These are phyloP conservation scores for Microcebus jonahi DNA, from an alignment of 2,113 vertebrate genomes.

Conservation along the genomic window DNA sequence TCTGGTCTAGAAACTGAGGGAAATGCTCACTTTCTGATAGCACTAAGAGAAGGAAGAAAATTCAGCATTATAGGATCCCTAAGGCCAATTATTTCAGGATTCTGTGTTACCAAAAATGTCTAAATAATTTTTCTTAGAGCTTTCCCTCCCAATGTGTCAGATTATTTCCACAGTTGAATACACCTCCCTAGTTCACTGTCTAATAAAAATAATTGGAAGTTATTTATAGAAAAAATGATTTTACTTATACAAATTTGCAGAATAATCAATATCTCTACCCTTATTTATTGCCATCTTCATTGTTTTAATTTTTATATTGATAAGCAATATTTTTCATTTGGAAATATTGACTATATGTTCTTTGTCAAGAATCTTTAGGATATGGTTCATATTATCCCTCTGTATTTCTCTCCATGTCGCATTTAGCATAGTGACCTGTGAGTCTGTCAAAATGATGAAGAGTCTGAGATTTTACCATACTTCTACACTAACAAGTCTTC, in stretches of 20 bases:
- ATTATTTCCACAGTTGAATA: background rate
- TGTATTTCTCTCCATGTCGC: background rate
- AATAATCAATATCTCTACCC: background rate
- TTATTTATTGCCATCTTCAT: background rate
- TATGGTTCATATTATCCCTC: background rate
- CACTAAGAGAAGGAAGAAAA: accelerated
- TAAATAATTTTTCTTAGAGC: background rate
- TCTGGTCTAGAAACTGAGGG: background rate
- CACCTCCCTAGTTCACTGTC: background rate
- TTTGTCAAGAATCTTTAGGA: background rate
- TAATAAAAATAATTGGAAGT: background rate
- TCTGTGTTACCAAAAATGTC: background rate
- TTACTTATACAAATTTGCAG: background rate
- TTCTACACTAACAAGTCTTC: background rate
- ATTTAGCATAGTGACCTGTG: background rate
- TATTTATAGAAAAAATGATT: background rate
- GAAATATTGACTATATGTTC: background rate
- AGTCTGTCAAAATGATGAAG: background rate
- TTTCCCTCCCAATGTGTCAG: background rate
- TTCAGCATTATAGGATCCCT: background rate
- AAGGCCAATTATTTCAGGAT: background rate
- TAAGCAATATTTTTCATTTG: background rate
- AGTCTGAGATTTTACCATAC: background rate
- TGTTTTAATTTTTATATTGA: background rate
- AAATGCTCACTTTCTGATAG: background rate